phyloP scores from a whole-genome alignment of 53 echinoderm and acorn worm genomes.

The Holothuria scabra region DNA sequence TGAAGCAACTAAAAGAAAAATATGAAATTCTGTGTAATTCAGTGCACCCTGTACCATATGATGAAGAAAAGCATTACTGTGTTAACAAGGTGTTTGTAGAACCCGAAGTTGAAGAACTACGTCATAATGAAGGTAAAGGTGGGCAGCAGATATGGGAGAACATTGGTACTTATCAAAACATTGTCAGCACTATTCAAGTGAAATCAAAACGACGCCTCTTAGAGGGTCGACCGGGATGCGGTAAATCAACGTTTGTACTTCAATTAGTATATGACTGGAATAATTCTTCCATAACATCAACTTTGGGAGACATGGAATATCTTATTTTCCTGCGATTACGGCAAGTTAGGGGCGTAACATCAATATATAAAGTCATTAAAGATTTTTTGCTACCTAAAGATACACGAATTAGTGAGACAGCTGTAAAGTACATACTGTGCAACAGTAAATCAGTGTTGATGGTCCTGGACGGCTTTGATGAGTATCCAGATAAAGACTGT shows the following conservation, averaged over 20 bases:
- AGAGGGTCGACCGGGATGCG: conserved; percentile 12
- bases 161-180: not conserved
- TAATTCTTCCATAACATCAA: not conserved
- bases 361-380: not conserved
- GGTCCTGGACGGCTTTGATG: not conserved
- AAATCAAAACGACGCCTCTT: not conserved
- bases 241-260: not conserved
- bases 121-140: too few relatives aligned
- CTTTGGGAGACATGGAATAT: not conserved
- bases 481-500: too few relatives aligned
- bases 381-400: not conserved
- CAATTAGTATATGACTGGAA: conserved; percentile 27
- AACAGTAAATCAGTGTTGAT: not conserved
- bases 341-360: not conserved
- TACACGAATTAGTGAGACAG: not conserved
- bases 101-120: not conserved
- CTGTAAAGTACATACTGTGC: not conserved
- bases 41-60: conserved; percentile 12
- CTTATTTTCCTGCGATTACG: not conserved
- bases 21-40: not conserved
- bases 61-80: not conserved
- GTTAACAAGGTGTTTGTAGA: conserved; percentile 13
- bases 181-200: not conserved
- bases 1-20: not conserved
- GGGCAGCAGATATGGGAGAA: not conserved